These are phyloP conservation scores for Xylocampa areola DNA, from an alignment of 2,888 invertebrate species.

Conservation along the genomic window DNA sequence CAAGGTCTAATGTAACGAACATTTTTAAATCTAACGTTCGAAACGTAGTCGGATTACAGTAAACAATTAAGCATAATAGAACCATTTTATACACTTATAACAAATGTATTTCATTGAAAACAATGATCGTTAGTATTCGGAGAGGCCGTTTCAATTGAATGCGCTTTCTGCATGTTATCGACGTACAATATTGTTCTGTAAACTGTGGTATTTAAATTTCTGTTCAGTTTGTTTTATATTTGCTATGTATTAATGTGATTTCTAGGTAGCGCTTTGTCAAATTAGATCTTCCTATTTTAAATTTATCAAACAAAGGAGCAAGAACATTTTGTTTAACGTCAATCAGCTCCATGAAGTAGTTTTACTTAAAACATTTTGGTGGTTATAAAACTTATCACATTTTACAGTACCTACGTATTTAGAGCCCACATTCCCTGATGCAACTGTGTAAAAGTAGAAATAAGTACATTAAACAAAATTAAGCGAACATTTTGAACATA, in stretches of 20 bases:
- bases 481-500: no score
- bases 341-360: no score
- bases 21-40: constrained; percentile 21
- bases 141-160: constrained; percentile 44
- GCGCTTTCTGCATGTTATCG: constrained; percentile 45
- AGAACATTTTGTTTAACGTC: no score
- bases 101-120: constrained; percentile 45
- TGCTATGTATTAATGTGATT: constrained; percentile 36
- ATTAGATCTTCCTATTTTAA: no score
- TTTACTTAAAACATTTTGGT: no score
- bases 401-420: no score
- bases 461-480: no score
- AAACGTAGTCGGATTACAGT: constrained; percentile 11
- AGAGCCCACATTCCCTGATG: no score
- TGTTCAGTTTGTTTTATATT: constrained; percentile 39
- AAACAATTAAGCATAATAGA: constrained; percentile 21
- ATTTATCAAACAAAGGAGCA: no score
- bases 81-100: constrained; percentile 18
- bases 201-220: constrained; percentile 32
- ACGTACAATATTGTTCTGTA: constrained; percentile 37
- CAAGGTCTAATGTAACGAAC: constrained; percentile 29
- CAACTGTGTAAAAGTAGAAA: no score
- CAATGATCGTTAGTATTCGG: constrained; percentile 43
- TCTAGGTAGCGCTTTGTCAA: constrained; percentile 11
- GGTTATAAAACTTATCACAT: no score